Percentiles rank a stretch among this genome's conserved stretches.
Conservation (phyloP, 2,888 invertebrate species). For the Lasioglossum vierecki region DNA sequence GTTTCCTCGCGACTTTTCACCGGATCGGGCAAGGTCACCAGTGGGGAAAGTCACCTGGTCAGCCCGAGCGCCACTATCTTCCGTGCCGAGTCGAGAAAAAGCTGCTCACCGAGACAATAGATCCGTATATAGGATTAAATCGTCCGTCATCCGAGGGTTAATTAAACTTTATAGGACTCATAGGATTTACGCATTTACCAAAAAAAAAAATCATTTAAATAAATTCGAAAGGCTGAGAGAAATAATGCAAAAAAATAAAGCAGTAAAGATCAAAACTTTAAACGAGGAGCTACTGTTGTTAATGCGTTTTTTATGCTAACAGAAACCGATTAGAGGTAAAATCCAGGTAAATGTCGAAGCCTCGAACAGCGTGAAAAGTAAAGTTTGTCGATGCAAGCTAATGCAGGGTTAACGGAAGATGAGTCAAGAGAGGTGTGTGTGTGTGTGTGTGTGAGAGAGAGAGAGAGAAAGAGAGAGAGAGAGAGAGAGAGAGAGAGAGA, state of each 20-base stretch:
- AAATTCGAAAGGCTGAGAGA: too few species aligned
- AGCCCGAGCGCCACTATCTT: constrained; percentile 39
- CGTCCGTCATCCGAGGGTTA: too few species aligned
- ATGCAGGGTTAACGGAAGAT: constrained; percentile 14
- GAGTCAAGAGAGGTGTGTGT: constrained; percentile 19
- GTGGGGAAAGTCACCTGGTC: constrained; percentile 20
- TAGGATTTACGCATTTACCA: too few species aligned
- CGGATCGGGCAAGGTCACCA: constrained; percentile 46
- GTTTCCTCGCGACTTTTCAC: constrained; percentile 45
- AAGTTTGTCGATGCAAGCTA: neutral
- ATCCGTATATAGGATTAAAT: neutral
- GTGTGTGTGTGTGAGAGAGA: too few species aligned
- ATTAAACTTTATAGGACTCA: too few species aligned
- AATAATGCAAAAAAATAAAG: too few species aligned
- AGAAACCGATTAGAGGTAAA: neutral
- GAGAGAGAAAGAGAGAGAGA: constrained; percentile 7
- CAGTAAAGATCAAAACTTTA: too few species aligned
- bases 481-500: constrained; percentile 6
- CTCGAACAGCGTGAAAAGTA: neutral
- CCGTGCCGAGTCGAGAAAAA: constrained; percentile 40
- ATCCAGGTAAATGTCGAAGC: neutral
- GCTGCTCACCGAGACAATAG: constrained; percentile 1
- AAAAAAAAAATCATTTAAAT: too few species aligned
- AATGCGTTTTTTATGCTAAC: neutral
- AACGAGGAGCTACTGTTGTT: too few species aligned